Percentiles rank a stretch among this genome's conserved stretches.
Evolutionary conservation across 1,140 invertebrate species (phyloP).

Genomic region (Diorhabda sublineata): DNA sequence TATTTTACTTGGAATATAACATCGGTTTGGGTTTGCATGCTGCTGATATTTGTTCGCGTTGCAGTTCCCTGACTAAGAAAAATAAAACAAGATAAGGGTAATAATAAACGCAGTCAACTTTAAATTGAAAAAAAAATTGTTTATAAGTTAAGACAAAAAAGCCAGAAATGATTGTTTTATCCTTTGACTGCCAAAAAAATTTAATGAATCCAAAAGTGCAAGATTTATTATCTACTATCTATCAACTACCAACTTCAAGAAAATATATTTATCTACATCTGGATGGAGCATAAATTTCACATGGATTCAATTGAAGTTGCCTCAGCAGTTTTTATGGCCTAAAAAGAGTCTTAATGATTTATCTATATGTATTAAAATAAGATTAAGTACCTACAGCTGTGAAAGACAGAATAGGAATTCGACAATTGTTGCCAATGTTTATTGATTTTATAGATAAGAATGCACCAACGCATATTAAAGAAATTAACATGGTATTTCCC

Average conservation of each 20-base stretch:
- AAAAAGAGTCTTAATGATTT: constrained; percentile 10
- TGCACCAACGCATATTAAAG: too few relatives aligned
- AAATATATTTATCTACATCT: constrained; percentile 10
- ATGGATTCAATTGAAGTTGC: constrained; percentile 14
- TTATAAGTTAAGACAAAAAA: neutral
- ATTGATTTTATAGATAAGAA: neutral
- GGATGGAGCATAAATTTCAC: constrained; percentile 15
- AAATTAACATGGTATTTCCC: too few relatives aligned
- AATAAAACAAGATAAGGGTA: too few relatives aligned
- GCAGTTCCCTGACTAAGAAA: constrained; percentile 4
- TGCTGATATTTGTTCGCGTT: neutral
- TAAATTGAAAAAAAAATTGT: neutral
- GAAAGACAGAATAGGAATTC: neutral
- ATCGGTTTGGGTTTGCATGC: neutral
- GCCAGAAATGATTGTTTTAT: neutral
- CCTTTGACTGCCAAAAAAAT: neutral
- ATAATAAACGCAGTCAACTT: neutral
- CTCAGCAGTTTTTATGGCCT: constrained; percentile 12
- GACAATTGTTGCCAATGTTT: neutral
- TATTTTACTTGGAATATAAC: constrained; percentile 13
- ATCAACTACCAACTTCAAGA: constrained; percentile 8
- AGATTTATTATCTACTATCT: too few relatives aligned
- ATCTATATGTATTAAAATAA: constrained; percentile 9
- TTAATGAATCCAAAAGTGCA: neutral
- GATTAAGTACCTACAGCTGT: neutral